Conservation (phyloP, 1,140 invertebrate genomes). For the Drosophila ohnishii region DNA sequence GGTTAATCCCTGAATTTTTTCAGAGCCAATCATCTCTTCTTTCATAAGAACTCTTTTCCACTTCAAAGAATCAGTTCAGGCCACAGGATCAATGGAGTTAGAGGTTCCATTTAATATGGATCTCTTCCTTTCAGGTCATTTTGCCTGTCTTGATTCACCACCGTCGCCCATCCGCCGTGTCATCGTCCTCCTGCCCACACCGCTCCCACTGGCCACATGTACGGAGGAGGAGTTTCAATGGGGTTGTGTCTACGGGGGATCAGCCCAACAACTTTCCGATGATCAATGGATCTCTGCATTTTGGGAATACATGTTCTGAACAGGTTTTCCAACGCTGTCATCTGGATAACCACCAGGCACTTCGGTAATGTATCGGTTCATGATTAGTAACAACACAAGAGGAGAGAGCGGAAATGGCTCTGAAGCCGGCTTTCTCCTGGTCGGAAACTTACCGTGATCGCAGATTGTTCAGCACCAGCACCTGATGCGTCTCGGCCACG, state of each 20-base stretch:
- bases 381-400: slow-evolving; percentile 77
- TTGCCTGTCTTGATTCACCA: neutral
- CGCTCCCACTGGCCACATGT: slow-evolving; percentile 43
- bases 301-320: slow-evolving; percentile 50
- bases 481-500: slow-evolving; percentile 98
- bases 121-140: neutral
- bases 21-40: neutral
- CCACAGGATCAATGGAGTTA: neutral
- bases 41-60: neutral
- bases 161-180: slow-evolving; percentile 24
- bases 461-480: slow-evolving; percentile 97
- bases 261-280: slow-evolving; percentile 38
- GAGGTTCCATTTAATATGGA: neutral
- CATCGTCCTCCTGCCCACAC: slow-evolving; percentile 42
- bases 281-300: slow-evolving; percentile 52
- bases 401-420: slow-evolving; percentile 37
- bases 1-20: neutral
- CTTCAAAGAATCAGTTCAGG: slow-evolving; percentile 2
- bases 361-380: slow-evolving; percentile 76
- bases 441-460: slow-evolving; percentile 87
- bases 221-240: slow-evolving; percentile 46
- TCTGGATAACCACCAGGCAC: slow-evolving; percentile 79
- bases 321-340: slow-evolving; percentile 75
- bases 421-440: slow-evolving; percentile 41
- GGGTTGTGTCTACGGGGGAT: slow-evolving; percentile 43